These are phyloP conservation scores for Castor canadensis DNA, from an alignment of 2,113 vertebrate species.

Conservation along the genomic window DNA sequence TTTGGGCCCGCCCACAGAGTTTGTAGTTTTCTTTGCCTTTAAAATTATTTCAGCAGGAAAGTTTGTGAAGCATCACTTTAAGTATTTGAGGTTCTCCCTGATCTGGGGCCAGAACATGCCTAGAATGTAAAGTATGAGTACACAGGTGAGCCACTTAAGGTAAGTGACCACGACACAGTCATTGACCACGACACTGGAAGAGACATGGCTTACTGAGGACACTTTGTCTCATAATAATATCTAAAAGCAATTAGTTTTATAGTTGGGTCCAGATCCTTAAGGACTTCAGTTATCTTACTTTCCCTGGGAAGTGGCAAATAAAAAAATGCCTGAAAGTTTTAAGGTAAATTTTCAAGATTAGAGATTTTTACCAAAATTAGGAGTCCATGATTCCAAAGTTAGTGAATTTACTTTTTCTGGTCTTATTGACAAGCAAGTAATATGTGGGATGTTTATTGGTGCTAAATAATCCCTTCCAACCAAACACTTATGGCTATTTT, in stretches of 20 bases:
- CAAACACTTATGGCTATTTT: slow-evolving; percentile 46
- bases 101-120: neutral
- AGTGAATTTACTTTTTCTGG: neutral
- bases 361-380: neutral
- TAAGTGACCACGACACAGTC: neutral
- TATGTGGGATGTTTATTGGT: slow-evolving; percentile 31
- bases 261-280: neutral
- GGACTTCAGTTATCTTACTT: neutral
- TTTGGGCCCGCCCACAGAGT: neutral
- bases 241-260: neutral
- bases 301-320: neutral
- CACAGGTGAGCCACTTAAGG: neutral
- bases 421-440: slow-evolving; percentile 2
- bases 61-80: neutral
- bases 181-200: neutral
- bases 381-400: slow-evolving; percentile 4
- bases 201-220: neutral
- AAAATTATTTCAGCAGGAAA: neutral
- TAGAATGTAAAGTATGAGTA: neutral
- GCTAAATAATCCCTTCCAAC: slow-evolving; percentile 17
- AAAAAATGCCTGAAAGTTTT: neutral
- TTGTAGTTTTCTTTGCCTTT: neutral
- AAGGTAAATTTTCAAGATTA: neutral
- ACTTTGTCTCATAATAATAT: neutral
- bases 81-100: neutral